These are phyloP conservation scores for Rachycentron canadum DNA, from an alignment of 2,797 vertebrate species.

Conservation along the genomic window DNA sequence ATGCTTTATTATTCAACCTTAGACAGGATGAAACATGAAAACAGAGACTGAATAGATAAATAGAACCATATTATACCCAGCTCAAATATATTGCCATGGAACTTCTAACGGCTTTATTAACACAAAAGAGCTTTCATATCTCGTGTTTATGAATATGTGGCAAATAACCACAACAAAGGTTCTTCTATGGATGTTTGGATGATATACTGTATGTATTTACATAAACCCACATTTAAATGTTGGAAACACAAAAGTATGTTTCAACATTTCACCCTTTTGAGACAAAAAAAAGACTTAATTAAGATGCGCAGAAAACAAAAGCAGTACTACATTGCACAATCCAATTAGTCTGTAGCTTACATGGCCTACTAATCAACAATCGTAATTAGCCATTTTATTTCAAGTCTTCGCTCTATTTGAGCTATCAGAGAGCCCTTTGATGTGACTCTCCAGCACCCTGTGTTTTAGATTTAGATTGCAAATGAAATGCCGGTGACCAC, in stretches of 20 bases:
- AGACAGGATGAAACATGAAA: not conserved
- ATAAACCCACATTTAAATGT: conserved; percentile 16
- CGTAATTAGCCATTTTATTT: conserved; percentile 80
- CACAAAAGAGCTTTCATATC: conserved; percentile 15
- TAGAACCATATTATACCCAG: not conserved
- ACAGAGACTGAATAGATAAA: conserved; percentile 9
- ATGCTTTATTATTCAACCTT: not conserved
- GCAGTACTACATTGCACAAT: conserved; percentile 67
- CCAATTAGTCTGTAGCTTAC: conserved; percentile 76
- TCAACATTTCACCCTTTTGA: conserved; percentile 48
- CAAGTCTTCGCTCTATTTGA: conserved; percentile 69
- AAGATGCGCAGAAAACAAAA: conserved; percentile 66
- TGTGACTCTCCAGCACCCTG: conserved; percentile 66
- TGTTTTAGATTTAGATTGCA: conserved; percentile 78
- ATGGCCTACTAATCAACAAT: conserved; percentile 70
- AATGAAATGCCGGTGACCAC: conserved; percentile 74
- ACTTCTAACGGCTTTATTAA: conserved; percentile 1
- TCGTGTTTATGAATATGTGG: not conserved
- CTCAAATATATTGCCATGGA: conserved; percentile 11
- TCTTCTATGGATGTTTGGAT: conserved; percentile 13
- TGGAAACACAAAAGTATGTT: conserved; percentile 42
- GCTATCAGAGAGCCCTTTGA: conserved; percentile 78
- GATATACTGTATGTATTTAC: conserved; percentile 15
- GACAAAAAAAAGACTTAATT: conserved; percentile 56
- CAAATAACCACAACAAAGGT: conserved; percentile 18